phyloP scores from a whole-genome alignment of 1,140 invertebrate species.

The Diorhabda carinulata region DNA sequence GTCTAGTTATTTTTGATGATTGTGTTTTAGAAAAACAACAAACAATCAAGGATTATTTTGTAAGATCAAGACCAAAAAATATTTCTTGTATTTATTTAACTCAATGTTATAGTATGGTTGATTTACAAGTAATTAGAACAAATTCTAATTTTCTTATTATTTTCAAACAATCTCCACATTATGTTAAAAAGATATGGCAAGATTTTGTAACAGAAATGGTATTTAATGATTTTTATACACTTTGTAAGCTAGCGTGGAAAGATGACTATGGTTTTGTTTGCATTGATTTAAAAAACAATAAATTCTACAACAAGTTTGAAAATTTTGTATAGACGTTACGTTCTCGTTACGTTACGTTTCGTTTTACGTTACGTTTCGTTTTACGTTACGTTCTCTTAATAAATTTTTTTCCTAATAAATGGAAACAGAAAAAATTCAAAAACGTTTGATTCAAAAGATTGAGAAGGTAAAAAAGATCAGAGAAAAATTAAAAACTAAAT shows the following conservation, averaged over 20 bases:
- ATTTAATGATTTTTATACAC: not conserved
- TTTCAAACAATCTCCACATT: not conserved
- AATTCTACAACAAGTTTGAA: conserved; percentile 3
- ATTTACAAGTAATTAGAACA: not conserved
- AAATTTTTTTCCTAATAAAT: conserved; percentile 2
- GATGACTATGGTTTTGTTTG: conserved; percentile 7
- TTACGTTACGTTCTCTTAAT: not conserved
- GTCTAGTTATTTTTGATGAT: too few species aligned
- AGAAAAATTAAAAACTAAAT: not conserved
- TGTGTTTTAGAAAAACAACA: too few species aligned
- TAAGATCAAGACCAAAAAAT: too few species aligned
- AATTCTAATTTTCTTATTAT: conserved; percentile 2
- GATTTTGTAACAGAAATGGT: conserved; percentile 3
- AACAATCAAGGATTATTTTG: too few species aligned
- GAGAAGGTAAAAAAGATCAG: not conserved
- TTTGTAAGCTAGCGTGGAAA: not conserved
- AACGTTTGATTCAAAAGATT: not conserved
- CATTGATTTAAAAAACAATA: conserved; percentile 5
- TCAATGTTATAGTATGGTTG: not conserved
- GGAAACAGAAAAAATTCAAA: conserved; percentile 5
- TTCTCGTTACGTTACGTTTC: not conserved
- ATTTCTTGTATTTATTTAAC: not conserved
- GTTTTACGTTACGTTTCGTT: not conserved
- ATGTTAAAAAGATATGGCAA: not conserved
- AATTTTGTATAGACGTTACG: not conserved